Evolutionary conservation across 1,140 invertebrate species (phyloP), one percentile per base, ranked within the genome.

Genomic region (Drosophila miranda): DNA sequence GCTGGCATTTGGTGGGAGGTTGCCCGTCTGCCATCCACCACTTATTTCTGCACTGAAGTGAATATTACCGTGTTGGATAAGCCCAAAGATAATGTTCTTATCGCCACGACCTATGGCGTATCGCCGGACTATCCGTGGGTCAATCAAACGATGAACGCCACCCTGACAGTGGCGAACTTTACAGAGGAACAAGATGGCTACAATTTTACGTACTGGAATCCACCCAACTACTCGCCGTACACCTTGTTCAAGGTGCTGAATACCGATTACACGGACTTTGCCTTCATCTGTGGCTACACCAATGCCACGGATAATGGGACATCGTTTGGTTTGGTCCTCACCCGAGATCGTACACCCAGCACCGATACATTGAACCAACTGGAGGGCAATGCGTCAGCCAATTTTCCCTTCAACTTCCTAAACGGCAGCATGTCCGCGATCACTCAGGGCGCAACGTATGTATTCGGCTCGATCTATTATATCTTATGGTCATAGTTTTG

Each of bases 111-210:
- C 3, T 89, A 89, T 44, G 70, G 69, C 11, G 74, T 83, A 6
- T 70, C 73, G 0, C 26, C 45, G 1, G 19, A 28, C 2, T 89
- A 75, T 58, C 87, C 81, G 0, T 89, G 78, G 78, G 82, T 89
- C 2, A 89, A 89, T 63, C 82, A 87, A 49, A 89, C 76, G 21
- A 89, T 89, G 82, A 82, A 78, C 23, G 62, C 87, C 14, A 89
- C 77, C 4, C 6, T 87, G 16, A 75, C 70, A 0, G 52, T 63
- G 16, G 11, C 6, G 0, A 53, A 76, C 26, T 16, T 9, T 0
- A 42, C 48, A 0, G 14, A 0, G 0, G 11, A 6, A 0, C 7
- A 11, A 0, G 13, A 43, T 8, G 78, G 73, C 6, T 89, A 63
- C 16, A 86, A 83, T 9, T 63, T 89, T 6, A 71, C 52, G 7